Evolutionary conservation across 1,140 invertebrate species (phyloP), one percentile per base, ranked within the genome.

Genomic region (Drosophila nasuta): DNA sequence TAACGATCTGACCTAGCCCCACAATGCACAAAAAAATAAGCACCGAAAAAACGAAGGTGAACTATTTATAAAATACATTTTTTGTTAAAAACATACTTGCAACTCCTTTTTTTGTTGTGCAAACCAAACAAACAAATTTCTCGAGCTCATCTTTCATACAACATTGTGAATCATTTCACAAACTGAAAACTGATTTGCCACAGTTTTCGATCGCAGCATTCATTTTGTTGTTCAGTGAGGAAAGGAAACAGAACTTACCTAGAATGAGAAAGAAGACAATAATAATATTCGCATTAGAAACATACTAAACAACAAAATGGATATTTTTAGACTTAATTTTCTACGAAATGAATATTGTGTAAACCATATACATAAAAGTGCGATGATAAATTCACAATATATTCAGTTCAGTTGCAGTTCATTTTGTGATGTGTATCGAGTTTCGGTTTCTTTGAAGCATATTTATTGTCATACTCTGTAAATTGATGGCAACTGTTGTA

Each of bases 161-260:
- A 25, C 20, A 25, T 25, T 25, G 35, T 57, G 35, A 57, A 17
- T 57, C 54, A 57, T 25, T 20, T 8, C 20, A 25, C 20, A 25
- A 25, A 25, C 20, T 4, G 20, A 25, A 41, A 17, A 56, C 10
- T 41, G 56, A 58, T 45, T 58, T 17, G 28, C 33, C n/a, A 33
- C 4, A 17, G 3, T 5, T 58, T 35, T 17, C 20, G 20, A 25
- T 25, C 20, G 20, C 20, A 25, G 20, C 20, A 45, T 38, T 52
- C 13, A 30, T 20, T 48, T 52, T 41, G 20, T n/a, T 13, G 15
- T 49, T 52, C 5, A 33, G 30, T 38, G 8, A 8, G 33, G 33
- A 5, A 8, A 15, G 38, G 56, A 66, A 43, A 28, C 30, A 30
- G 52, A 65, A 82, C 80, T 82, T 82, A 82, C 80, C 80, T 82